A percentile compares a stretch with the other conserved stretches of the same genome.
Conservation (phyloP, 2,113 vertebrate species). For the Catharus bicknelli region DNA sequence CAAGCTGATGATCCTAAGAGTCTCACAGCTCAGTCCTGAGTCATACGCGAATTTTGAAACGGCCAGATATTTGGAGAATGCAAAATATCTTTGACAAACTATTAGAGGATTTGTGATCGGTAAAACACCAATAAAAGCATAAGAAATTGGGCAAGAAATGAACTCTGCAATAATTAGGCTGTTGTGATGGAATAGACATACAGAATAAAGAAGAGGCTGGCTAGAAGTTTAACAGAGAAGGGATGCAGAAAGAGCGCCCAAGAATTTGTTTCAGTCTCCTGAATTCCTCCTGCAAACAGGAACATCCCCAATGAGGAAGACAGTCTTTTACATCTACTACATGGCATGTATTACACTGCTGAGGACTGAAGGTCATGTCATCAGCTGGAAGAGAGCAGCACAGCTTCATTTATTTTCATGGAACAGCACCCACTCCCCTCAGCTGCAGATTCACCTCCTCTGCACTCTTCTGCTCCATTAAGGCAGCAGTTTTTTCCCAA, state of each 20-base stretch:
- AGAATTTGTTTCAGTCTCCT: background rate
- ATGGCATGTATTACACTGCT: background rate
- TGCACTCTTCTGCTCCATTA: background rate
- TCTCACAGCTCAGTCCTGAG: background rate
- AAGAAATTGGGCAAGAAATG: background rate
- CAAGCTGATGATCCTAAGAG: background rate
- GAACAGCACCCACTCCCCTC: background rate
- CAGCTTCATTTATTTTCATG: background rate
- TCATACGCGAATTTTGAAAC: background rate
- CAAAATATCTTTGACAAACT: background rate
- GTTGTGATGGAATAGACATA: background rate
- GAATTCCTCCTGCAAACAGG: background rate
- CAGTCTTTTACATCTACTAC: background rate
- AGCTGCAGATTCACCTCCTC: background rate
- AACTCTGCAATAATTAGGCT: background rate
- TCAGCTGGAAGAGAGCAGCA: background rate
- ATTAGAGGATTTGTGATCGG: background rate
- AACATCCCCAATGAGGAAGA: background rate
- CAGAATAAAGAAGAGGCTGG: background rate
- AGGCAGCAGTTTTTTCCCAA: background rate
- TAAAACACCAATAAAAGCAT: background rate
- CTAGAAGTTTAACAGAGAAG: background rate
- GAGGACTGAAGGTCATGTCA: background rate
- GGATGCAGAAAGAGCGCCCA: background rate
- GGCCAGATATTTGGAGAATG: background rate